Percentiles rank a stretch among this genome's conserved stretches.
phyloP scores from a whole-genome alignment of 1,140 invertebrate species.

The Drosophila punjabiensis region DNA sequence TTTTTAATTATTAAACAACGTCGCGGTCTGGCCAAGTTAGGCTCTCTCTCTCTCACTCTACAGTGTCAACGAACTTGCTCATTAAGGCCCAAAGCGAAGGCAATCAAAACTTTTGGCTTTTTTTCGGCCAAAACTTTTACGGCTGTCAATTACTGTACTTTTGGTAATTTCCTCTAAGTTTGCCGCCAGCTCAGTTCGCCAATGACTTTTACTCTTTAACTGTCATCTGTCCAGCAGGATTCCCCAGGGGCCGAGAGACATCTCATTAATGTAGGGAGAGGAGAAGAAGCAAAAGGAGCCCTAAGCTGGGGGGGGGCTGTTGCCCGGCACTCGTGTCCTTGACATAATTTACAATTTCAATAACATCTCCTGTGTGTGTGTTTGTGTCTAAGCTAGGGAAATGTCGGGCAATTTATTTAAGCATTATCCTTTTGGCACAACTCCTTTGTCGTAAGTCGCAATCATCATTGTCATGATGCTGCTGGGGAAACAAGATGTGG shows the following conservation, averaged over 20 bases:
- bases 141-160: conserved; percentile 68
- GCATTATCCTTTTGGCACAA: conserved; percentile 63
- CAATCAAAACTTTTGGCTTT: conserved; percentile 66
- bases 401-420: conserved; percentile 67
- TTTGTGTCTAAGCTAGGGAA: conserved; percentile 26
- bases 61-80: conserved; percentile 62
- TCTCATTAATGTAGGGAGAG: conserved; percentile 28
- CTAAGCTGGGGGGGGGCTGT: not conserved
- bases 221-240: conserved; percentile 59
- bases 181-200: conserved; percentile 49
- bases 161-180: conserved; percentile 15
- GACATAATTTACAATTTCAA: conserved; percentile 84
- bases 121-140: conserved; percentile 44
- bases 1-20: conserved; percentile 76
- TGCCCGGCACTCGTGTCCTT: conserved; percentile 59
- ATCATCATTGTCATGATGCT: conserved; percentile 58
- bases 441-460: conserved; percentile 65
- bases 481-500: conserved; percentile 12
- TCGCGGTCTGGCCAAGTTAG: conserved; percentile 51
- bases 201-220: conserved; percentile 79
- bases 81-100: conserved; percentile 52
- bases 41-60: not conserved
- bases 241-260: conserved; percentile 52
- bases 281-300: not conserved
- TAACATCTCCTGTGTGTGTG: conserved; percentile 49